A percentile compares a stretch with the other conserved stretches of the same genome.
These are phyloP conservation scores for Geophilus truncorum DNA, from an alignment of 2,888 invertebrate genomes.

Conservation along the genomic window DNA sequence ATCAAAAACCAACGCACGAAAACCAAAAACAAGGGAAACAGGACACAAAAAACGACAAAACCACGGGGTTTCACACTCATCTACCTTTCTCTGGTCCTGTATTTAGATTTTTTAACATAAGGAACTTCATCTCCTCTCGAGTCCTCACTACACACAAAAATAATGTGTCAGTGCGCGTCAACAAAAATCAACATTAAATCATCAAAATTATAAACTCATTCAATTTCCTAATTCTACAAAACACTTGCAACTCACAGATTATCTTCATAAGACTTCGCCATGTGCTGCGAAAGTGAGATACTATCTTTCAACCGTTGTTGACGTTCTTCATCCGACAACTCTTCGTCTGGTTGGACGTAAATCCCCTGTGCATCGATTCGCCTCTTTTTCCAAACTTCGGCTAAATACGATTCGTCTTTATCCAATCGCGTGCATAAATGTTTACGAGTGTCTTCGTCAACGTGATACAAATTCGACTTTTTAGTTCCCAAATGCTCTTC, in stretches of 20 bases:
- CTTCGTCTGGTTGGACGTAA: constrained; percentile 34
- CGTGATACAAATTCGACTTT: constrained; percentile 36
- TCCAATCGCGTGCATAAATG: constrained; percentile 37
- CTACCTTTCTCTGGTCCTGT: constrained; percentile 30
- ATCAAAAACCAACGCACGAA: background rate
- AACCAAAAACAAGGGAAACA: background rate
- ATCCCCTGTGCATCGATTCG: constrained; percentile 36
- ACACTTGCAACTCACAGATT: constrained; percentile 64
- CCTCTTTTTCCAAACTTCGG: constrained; percentile 36
- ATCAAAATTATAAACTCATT: background rate
- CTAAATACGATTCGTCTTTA: constrained; percentile 37
- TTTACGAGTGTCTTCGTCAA: constrained; percentile 32
- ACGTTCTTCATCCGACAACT: constrained; percentile 30
- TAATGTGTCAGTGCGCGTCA: background rate
- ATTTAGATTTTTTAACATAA: constrained; percentile 31
- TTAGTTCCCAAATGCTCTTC: constrained; percentile 59
- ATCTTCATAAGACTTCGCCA: constrained; percentile 80
- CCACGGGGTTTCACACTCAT: background rate
- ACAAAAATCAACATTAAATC: too few relatives aligned
- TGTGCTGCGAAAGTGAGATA: constrained; percentile 56
- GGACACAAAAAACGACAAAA: background rate
- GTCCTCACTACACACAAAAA: background rate
- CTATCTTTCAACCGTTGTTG: constrained; percentile 37
- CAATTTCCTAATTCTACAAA: background rate
- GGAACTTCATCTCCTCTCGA: background rate